These are phyloP conservation scores for Prosopocoilus inquinatus DNA, from an alignment of 2,888 invertebrate species.

Conservation along the genomic window DNA sequence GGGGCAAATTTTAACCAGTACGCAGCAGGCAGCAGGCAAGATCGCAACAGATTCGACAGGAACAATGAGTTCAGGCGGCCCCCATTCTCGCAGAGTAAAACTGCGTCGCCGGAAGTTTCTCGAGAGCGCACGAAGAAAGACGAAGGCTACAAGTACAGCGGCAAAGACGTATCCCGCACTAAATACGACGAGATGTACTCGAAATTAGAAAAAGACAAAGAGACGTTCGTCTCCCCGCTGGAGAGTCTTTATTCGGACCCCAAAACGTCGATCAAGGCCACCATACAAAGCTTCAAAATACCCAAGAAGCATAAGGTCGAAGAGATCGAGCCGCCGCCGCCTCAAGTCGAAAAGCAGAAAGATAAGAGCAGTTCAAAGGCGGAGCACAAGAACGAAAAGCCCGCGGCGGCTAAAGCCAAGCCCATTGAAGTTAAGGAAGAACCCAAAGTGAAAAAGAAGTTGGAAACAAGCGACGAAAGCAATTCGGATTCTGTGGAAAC, in stretches of 20 bases:
- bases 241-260: constrained; percentile 50
- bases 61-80: neutral
- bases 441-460: neutral
- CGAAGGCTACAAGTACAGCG: neutral
- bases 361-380: neutral
- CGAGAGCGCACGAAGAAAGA: constrained; percentile 2
- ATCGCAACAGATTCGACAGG: neutral
- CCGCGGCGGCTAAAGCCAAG: neutral
- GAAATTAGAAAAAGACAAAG: constrained; percentile 38
- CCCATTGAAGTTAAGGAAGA: neutral
- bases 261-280: constrained; percentile 8
- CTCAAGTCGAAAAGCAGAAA: neutral
- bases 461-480: too few species aligned
- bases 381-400: neutral
- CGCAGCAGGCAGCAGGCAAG: neutral
- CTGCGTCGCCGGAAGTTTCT: neutral
- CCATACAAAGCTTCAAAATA: constrained; percentile 55
- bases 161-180: constrained; percentile 22
- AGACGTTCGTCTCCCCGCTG: constrained; percentile 51
- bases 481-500: neutral
- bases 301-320: constrained; percentile 52
- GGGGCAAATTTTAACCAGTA: too few species aligned
- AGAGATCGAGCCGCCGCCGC: constrained; percentile 31
- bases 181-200: constrained; percentile 28
- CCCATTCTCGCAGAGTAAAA: constrained; percentile 1